These are phyloP conservation scores for Torymus aiolomorphi DNA, from an alignment of 2,888 invertebrate species.

Conservation along the genomic window DNA sequence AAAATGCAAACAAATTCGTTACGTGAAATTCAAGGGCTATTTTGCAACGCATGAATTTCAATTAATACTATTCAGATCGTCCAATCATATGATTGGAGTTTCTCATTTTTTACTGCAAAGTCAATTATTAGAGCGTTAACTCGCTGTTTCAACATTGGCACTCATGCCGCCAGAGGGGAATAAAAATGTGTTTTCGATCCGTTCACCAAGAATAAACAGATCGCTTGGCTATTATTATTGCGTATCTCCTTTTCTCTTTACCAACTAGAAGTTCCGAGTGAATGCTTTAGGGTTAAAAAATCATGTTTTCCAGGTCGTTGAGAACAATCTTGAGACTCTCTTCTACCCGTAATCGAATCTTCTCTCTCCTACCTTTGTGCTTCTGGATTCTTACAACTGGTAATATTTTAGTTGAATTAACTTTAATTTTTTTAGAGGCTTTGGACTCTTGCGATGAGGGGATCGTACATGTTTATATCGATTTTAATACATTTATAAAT, in stretches of 20 bases:
- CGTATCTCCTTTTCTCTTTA: too few species aligned
- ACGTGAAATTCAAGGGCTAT: background rate
- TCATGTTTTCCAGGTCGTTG: conserved; percentile 20
- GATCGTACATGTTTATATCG: too few species aligned
- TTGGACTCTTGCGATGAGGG: too few species aligned
- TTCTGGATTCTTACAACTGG: too few species aligned
- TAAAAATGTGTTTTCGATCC: conserved; percentile 13
- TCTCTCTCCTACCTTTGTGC: too few species aligned
- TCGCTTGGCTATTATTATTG: conserved; percentile 7
- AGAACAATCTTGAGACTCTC: conserved; percentile 1
- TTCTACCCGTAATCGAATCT: too few species aligned
- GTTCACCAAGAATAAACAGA: conserved; percentile 27
- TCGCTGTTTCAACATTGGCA: too few species aligned
- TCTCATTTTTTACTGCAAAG: conserved; percentile 21
- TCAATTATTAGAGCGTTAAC: conserved; percentile 23
- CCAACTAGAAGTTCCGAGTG: conserved; percentile 10
- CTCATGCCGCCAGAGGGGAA: background rate
- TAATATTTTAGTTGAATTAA: too few species aligned
- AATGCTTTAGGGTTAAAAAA: conserved; percentile 25
- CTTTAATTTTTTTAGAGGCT: too few species aligned
- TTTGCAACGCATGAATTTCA: background rate
- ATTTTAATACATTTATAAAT: too few species aligned
- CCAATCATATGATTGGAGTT: background rate
- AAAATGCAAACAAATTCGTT: too few species aligned
- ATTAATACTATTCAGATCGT: background rate